Evolutionary conservation across 2,113 vertebrate species (phyloP).

Genomic region (Illadopsis cleaveri): DNA sequence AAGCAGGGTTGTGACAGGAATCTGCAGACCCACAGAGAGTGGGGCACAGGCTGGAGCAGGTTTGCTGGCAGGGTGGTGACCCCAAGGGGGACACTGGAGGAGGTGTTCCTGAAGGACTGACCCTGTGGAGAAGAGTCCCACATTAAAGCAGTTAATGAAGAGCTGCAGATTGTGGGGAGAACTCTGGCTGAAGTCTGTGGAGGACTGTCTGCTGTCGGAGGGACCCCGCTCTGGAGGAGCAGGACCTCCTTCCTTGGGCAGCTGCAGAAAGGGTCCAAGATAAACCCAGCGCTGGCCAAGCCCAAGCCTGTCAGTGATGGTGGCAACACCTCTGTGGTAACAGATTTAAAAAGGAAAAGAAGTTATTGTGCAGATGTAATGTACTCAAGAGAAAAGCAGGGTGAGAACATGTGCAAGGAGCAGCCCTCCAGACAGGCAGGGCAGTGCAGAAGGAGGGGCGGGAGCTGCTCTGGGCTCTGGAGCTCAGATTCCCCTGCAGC

Average conservation of each 20-base stretch:
- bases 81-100: neutral
- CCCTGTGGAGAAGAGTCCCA: neutral
- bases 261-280: fast-evolving
- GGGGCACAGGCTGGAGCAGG: neutral
- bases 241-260: neutral
- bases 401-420: too few species aligned
- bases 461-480: too few species aligned
- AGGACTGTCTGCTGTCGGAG: neutral
- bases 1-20: neutral
- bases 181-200: neutral
- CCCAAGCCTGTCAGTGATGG: too few species aligned
- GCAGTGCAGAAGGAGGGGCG: too few species aligned
- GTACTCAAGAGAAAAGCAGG: too few species aligned
- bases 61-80: neutral
- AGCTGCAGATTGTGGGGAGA: neutral
- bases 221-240: neutral
- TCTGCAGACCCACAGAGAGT: neutral
- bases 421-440: too few species aligned
- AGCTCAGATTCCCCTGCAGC: too few species aligned
- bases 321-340: too few species aligned
- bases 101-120: neutral
- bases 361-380: too few species aligned
- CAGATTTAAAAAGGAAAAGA: too few species aligned
- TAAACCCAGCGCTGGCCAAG: too few species aligned
- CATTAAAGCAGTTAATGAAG: neutral